These are phyloP conservation scores for Rousettus leschenaultii DNA, from an alignment of 2,113 vertebrate species.

Conservation along the genomic window DNA sequence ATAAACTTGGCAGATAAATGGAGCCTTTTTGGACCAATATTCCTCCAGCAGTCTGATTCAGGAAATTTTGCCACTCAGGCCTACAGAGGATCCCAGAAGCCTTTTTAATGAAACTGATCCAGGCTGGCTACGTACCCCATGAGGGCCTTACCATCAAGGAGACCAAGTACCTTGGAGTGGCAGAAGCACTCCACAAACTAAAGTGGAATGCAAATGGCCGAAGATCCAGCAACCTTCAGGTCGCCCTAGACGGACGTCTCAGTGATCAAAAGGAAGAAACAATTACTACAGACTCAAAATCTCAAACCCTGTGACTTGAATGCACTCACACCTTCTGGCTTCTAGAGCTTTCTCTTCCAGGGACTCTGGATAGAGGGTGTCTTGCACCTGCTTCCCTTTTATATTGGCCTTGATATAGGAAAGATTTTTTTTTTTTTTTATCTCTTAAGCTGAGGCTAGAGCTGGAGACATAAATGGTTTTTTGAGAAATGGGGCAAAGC, in stretches of 20 bases:
- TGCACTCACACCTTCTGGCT: conserved; percentile 90
- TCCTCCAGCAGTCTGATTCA: conserved; percentile 91
- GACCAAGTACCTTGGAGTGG: conserved; percentile 87
- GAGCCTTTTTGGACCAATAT: conserved; percentile 89
- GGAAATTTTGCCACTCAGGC: conserved; percentile 89
- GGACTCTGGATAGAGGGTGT: not conserved
- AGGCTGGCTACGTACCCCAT: conserved; percentile 90
- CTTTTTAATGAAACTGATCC: conserved; percentile 90
- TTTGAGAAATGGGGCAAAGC: not conserved
- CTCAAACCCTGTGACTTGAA: conserved; percentile 91
- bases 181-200: conserved; percentile 90
- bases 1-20: conserved; percentile 87
- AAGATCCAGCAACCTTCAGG: conserved; percentile 85
- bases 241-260: conserved; percentile 90
- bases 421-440: not conserved
- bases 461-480: not conserved
- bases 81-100: conserved; percentile 91
- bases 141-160: conserved; percentile 93
- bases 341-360: conserved; percentile 76
- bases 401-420: conserved; percentile 65
- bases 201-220: conserved; percentile 87
- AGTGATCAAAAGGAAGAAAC: conserved; percentile 82
- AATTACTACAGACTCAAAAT: conserved; percentile 84
- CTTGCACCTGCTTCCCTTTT: not conserved
- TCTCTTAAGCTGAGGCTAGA: not conserved